Conservation (phyloP, 2,888 invertebrate genomes). For the Amblyteles armatorius region DNA sequence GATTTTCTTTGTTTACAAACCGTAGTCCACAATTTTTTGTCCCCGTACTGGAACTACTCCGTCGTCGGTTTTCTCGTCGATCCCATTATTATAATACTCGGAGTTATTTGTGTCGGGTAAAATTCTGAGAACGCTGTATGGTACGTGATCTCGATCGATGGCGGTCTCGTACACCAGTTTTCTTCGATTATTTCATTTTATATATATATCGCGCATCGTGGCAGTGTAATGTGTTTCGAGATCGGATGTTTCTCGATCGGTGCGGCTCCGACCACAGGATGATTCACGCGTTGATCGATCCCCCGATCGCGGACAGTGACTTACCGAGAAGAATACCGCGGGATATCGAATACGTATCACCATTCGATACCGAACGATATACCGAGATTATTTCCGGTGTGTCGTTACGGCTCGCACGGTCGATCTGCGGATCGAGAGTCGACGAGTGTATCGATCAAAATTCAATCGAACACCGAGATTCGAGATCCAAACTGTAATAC, state of each 20-base stretch:
- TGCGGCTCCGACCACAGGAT: slow-evolving; percentile 27
- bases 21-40: background rate
- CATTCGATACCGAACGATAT: slow-evolving; percentile 19
- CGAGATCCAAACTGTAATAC: slow-evolving; percentile 21
- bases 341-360: slow-evolving; percentile 3
- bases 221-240: slow-evolving; percentile 43
- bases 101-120: slow-evolving; percentile 52
- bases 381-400: slow-evolving; percentile 44
- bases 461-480: slow-evolving; percentile 55
- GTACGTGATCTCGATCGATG: slow-evolving; percentile 51
- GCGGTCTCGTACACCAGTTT: slow-evolving; percentile 41
- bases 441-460: slow-evolving; percentile 58
- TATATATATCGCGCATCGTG: slow-evolving; percentile 26
- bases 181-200: slow-evolving; percentile 37
- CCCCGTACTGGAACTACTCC: background rate
- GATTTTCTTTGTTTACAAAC: background rate
- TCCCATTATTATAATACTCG: slow-evolving; percentile 45
- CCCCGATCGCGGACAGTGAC: slow-evolving; percentile 33
- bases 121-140: slow-evolving; percentile 38
- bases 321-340: slow-evolving; percentile 26
- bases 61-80: slow-evolving; percentile 24
- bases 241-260: slow-evolving; percentile 49
- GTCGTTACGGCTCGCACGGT: slow-evolving; percentile 14
- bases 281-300: slow-evolving; percentile 57
- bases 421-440: slow-evolving; percentile 21